Evolutionary conservation across 2,888 invertebrate genomes (phyloP).

Genomic region (Plutella xylostella): DNA sequence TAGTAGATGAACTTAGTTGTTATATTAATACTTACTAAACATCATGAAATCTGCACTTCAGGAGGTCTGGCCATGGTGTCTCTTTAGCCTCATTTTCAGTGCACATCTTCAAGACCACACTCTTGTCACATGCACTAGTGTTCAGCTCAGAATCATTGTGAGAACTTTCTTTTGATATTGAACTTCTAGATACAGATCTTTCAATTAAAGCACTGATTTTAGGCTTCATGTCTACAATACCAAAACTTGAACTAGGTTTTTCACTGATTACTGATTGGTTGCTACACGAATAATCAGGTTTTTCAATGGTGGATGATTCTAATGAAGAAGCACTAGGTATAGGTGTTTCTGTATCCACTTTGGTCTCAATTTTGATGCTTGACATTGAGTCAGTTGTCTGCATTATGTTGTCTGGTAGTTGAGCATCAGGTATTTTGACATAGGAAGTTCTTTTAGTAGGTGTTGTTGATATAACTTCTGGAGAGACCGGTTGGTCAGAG

Average conservation of each 20-base stretch:
- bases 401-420: conserved; percentile 9
- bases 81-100: conserved; percentile 45
- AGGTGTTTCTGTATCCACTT: background rate
- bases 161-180: conserved; percentile 17
- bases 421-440: conserved; percentile 38
- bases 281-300: too few species aligned
- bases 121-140: conserved; percentile 38
- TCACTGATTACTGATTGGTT: too few species aligned
- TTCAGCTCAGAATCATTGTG: conserved; percentile 31
- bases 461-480: conserved; percentile 39
- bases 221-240: too few species aligned
- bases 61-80: conserved; percentile 70
- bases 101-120: conserved; percentile 39
- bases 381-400: conserved; percentile 18
- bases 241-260: too few species aligned
- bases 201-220: too few species aligned
- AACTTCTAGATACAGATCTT: too few species aligned
- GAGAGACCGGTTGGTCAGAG: conserved; percentile 38
- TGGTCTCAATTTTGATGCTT: background rate
- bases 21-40: conserved; percentile 72
- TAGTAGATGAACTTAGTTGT: background rate
- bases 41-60: conserved; percentile 75
- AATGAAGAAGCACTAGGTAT: background rate
- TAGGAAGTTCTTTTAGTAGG: conserved; percentile 54
- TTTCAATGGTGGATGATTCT: background rate